Evolutionary conservation across 37 sponge, comb jelly and placozoan genomes (phyloP).

Genomic region (Lycopodina hypogea): DNA sequence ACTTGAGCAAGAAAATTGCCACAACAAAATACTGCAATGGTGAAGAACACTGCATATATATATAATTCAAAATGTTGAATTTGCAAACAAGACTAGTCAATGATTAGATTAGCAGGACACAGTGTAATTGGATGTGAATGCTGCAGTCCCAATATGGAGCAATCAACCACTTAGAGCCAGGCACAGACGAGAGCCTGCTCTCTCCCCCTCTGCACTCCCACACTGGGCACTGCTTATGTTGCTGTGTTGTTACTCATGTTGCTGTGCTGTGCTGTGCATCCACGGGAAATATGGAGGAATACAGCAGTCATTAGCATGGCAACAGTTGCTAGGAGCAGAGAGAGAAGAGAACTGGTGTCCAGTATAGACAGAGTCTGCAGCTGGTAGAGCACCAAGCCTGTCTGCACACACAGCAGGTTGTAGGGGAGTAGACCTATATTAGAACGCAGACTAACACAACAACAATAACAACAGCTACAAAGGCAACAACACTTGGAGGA

Average conservation of each 20-base stretch:
- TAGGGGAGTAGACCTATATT: conserved; percentile 78
- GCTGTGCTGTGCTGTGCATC: background rate
- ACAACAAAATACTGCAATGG: too few species aligned
- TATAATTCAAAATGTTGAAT: too few species aligned
- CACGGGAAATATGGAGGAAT: background rate
- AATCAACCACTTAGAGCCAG: background rate
- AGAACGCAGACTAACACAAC: background rate
- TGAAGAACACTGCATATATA: too few species aligned
- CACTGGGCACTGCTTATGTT: too few species aligned
- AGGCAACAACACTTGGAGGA: conserved; percentile 10
- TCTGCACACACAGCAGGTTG: conserved; percentile 75
- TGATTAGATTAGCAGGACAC: too few species aligned
- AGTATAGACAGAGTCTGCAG: conserved; percentile 8
- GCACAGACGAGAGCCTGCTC: background rate
- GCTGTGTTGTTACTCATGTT: too few species aligned
- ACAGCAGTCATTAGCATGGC: conserved; percentile 2
- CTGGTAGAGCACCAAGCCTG: conserved; percentile 52
- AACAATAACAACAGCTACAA: conserved; percentile 3
- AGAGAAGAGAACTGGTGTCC: background rate
- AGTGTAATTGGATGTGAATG: too few species aligned
- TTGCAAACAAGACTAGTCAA: too few species aligned
- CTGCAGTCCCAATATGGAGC: background rate
- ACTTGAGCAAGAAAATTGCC: too few species aligned
- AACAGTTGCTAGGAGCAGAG: background rate
- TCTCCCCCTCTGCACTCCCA: too few species aligned